Percentiles rank a stretch among this genome's conserved stretches.
Conservation (phyloP, 2,888 invertebrate genomes). For the Cataglyphis altisquamis region DNA sequence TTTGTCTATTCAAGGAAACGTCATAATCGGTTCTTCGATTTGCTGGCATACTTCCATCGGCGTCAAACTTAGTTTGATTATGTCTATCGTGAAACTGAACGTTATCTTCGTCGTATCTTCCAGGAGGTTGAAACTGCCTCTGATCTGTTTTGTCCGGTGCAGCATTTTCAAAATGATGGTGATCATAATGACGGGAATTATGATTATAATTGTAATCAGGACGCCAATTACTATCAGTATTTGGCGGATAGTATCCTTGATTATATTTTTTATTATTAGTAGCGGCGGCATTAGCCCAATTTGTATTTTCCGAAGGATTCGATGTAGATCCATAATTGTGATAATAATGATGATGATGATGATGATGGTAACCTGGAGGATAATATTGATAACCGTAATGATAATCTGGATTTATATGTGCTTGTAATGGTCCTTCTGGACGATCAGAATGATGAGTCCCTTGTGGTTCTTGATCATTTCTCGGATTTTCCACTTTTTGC, state of each 20-base stretch:
- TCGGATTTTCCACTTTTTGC: neutral
- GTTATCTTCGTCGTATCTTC: conserved; percentile 16
- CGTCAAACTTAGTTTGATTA: conserved; percentile 1
- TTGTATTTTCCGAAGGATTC: conserved; percentile 15
- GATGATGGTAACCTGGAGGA: conserved; percentile 12
- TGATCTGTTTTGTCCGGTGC: conserved; percentile 13
- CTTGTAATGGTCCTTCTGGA: neutral
- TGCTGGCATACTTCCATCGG: neutral
- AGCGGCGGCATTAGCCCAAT: neutral
- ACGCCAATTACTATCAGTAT: conserved; percentile 13
- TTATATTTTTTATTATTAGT: conserved; percentile 5
- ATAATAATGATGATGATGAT: conserved; percentile 21
- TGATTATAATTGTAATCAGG: conserved; percentile 27
- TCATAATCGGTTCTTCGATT: conserved; percentile 45
- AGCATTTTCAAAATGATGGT: neutral
- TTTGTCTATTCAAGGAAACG: conserved; percentile 54
- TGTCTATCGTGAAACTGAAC: neutral
- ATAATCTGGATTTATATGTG: neutral
- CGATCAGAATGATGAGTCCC: neutral
- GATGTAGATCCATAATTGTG: conserved; percentile 38
- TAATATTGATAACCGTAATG: neutral
- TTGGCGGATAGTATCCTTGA: neutral
- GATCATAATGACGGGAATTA: neutral
- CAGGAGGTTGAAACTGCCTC: conserved; percentile 6
- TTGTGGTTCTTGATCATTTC: conserved; percentile 1